Evolutionary conservation across 2,113 vertebrate genomes (phyloP).

Genomic region (Elephantulus edwardii): DNA sequence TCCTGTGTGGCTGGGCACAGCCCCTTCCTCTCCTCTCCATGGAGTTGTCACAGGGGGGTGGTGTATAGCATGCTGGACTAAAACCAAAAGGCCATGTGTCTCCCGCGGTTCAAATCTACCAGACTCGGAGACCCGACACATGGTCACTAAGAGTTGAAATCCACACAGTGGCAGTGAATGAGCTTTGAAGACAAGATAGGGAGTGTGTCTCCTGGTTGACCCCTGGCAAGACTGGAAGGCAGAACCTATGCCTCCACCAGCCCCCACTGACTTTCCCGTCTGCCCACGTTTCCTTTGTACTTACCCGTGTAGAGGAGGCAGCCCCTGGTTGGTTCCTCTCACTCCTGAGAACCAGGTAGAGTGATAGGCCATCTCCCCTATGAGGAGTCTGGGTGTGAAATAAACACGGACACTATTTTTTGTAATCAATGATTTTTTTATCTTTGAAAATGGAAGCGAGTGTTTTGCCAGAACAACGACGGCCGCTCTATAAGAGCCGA

Average conservation of each 20-base stretch:
- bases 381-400: background rate
- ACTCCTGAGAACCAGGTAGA: background rate
- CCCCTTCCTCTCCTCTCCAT: too few relatives aligned
- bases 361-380: background rate
- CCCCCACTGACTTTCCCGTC: accelerated
- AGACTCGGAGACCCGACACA: too few relatives aligned
- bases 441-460: conserved; percentile 86
- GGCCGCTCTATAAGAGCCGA: conserved; percentile 85
- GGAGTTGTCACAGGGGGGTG: too few relatives aligned
- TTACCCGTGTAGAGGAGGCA: background rate
- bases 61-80: too few relatives aligned
- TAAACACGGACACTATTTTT: conserved; percentile 71
- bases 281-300: background rate
- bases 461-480: conserved; percentile 80
- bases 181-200: too few relatives aligned
- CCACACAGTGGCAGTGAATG: too few relatives aligned
- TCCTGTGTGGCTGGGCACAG: too few relatives aligned
- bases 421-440: conserved; percentile 83
- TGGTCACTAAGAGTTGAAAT: too few relatives aligned
- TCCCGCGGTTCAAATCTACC: too few relatives aligned
- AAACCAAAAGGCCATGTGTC: too few relatives aligned
- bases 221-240: background rate
- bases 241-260: background rate
- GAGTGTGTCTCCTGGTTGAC: background rate
- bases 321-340: background rate